Evolutionary conservation across 2,888 invertebrate genomes (phyloP).

Genomic region (Megamerina dolium): DNA sequence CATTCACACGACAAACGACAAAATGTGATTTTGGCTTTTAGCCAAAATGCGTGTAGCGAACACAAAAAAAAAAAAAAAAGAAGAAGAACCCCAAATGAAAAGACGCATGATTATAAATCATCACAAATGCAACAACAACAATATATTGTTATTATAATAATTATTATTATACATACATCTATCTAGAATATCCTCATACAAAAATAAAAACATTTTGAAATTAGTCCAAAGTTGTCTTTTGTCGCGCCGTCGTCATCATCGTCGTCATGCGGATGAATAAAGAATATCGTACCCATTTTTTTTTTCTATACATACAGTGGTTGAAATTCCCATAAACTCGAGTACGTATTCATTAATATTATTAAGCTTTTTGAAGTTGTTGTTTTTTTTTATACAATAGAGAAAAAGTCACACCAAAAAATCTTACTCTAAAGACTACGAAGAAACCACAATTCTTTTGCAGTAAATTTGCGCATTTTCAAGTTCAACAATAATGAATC

Average conservation of each 20-base stretch:
- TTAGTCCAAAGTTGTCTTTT: constrained; percentile 23
- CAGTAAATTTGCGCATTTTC: too few species aligned
- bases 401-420: too few species aligned
- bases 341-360: too few species aligned
- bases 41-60: too few species aligned
- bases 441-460: too few species aligned
- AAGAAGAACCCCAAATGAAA: not conserved
- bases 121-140: constrained; percentile 2
- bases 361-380: too few species aligned
- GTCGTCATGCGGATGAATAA: not conserved
- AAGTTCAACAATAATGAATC: too few species aligned
- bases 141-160: constrained; percentile 5
- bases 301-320: too few species aligned
- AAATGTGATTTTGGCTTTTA: not conserved
- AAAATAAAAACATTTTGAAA: constrained; percentile 20
- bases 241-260: constrained; percentile 6
- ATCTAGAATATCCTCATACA: not conserved
- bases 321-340: too few species aligned
- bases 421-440: too few species aligned
- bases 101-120: constrained; percentile 3
- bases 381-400: too few species aligned
- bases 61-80: not conserved
- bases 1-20: too few species aligned
- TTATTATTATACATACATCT: not conserved
- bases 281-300: constrained; percentile 5